Evolutionary conservation across 1,140 invertebrate genomes (phyloP), one percentile per base, ranked within the genome.

Genomic region (Drosophila cardini): DNA sequence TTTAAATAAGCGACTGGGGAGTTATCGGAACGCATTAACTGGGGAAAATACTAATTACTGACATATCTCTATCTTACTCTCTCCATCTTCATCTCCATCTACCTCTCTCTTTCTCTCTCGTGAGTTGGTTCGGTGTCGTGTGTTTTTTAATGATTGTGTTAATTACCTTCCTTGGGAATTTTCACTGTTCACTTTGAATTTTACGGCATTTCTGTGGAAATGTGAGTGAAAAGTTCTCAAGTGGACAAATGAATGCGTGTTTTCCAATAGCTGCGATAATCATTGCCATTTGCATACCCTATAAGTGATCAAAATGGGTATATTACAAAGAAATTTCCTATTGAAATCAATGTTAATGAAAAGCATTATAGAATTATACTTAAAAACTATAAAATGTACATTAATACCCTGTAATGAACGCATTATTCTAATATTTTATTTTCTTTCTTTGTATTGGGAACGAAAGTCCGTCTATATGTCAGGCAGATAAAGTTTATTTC

Each of bases 151-250:
- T 78, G 80, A 56, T 38, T 65, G 73, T 64, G 84, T 87, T 87
- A 87, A 87, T 87, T 87, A 84, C 80, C 73, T 65, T 52, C 46
- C 61, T 63, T 62, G 76, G 83, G 76, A 61, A 86, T 76, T 90
- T 76, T 80, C 71, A 90, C 77, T 76, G 77, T 50, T 78, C 75
- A 67, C 62, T 70, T 80, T 65, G 34, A 30, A 53, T 77, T 87
- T 89, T 75, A 89, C 83, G 69, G 69, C 72, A 61, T 77, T 87
- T 87, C 84, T 61, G 60, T 75, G 76, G 82, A 87, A 76, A 84
- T 63, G 56, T 61, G 79, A 76, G 84, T 89, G 83, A 87, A 86
- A 89, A 89, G 83, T 87, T 87, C 72, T 77, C 60, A 72, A 73
- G 53, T 70, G 61, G 62, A 68, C 61, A 71, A 80, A 70, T 84